Base-by-base conservation (phyloP, 2,888 invertebrate genomes). In the Tetragonisca angustula region DNA sequence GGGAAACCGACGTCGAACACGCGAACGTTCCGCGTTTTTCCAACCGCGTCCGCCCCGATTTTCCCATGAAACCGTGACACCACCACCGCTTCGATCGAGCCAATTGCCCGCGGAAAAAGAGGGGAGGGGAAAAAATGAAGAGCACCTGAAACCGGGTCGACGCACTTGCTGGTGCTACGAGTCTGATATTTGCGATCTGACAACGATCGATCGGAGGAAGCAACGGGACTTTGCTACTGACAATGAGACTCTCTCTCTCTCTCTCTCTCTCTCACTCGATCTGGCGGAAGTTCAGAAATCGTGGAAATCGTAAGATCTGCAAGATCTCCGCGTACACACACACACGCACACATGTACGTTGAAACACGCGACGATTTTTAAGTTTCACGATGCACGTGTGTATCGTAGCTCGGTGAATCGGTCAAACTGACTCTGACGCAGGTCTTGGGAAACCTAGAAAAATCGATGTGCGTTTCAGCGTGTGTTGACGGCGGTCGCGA, bases 1-100 rank as follows among this genome's bases (percentile, higher is more conserved):
- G 59, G 54, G 69, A 82, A 82, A 76, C 83, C 52, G 24, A 50
- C 54, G 67, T 82, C 82, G 32, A 32, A 32, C 32, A 83, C 83
- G 83, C 83, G 5, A 68, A 76, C 54, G 83, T 61, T 17, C 50
- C 24, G 64, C 70, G 82, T 75, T 24, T 82, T 61, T 36, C 61
- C 69, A 65, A 27, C 6, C 59, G 69, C 50, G 65, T 71, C 70
- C 65, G 83, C 50, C 32, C 43, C 43, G 43, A 43, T 43, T 43
- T 43, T 43, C 11, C 43, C 43, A 43, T 43, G 43, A 43, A 43
- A 27, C 27, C 43, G 43, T 43, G 43, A 43, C 43, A 5, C 32
- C 54, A 15, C 9, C 52, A 27, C 27, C 27, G 11, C 27, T n/a
- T 50, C 4, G 27, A 72, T 17, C 50, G 21, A 21, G 50, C 17